These are phyloP conservation scores for Bellardia pandia DNA, from an alignment of 2,888 invertebrate species.

Conservation along the genomic window DNA sequence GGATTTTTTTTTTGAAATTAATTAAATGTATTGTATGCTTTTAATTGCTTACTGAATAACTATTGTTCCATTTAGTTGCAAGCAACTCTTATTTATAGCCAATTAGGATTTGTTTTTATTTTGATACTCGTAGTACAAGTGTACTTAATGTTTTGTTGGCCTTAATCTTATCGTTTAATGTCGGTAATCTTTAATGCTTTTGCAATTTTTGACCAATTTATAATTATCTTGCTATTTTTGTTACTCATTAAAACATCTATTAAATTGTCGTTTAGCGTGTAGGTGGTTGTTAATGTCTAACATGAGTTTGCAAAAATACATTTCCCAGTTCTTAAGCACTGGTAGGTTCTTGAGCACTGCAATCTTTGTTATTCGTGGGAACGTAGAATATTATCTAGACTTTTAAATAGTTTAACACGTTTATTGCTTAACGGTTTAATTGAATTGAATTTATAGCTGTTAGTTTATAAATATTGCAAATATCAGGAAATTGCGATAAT, in stretches of 20 bases:
- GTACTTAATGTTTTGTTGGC: neutral
- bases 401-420: neutral
- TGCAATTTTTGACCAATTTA: neutral
- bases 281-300: neutral
- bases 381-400: neutral
- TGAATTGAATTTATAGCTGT: too few relatives aligned
- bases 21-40: neutral
- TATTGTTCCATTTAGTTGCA: neutral
- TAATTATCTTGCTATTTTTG: neutral
- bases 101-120: neutral
- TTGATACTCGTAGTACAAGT: neutral
- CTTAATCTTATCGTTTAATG: constrained; percentile 14
- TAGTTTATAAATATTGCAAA: too few relatives aligned
- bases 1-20: neutral
- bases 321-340: constrained; percentile 19
- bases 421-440: neutral
- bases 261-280: neutral
- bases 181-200: neutral
- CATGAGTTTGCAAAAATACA: neutral
- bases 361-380: neutral
- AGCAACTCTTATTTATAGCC: constrained; percentile 3
- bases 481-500: too few relatives aligned
- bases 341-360: constrained; percentile 16
- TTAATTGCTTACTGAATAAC: neutral
- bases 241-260: neutral